Percentiles rank a stretch among this genome's conserved stretches.
phyloP scores from a whole-genome alignment of 2,797 vertebrate species.

The Odontamblyopus lacepedii region DNA sequence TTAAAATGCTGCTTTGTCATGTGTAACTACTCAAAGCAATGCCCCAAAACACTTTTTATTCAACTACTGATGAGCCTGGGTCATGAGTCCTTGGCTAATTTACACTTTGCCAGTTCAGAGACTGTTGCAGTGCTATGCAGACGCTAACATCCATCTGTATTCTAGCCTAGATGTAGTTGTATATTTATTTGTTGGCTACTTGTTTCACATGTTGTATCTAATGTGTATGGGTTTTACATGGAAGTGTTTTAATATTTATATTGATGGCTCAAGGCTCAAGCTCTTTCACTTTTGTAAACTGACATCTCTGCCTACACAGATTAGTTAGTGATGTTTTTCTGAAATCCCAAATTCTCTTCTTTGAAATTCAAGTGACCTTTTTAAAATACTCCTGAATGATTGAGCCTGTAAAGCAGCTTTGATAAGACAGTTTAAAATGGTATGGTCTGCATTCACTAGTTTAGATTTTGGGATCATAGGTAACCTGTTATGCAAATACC shows the following conservation, averaged over 20 bases:
- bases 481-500: slow-evolving; percentile 75
- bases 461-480: slow-evolving; percentile 35
- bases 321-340: slow-evolving; percentile 22
- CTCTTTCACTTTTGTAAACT: slow-evolving; percentile 24
- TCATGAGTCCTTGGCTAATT: slow-evolving; percentile 24
- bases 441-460: slow-evolving; percentile 21
- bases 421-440: slow-evolving; percentile 29
- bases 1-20: slow-evolving; percentile 63
- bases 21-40: slow-evolving; percentile 36
- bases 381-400: slow-evolving; percentile 47
- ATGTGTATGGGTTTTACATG: slow-evolving; percentile 28
- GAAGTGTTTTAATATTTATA: slow-evolving; percentile 44
- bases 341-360: slow-evolving; percentile 24
- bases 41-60: slow-evolving; percentile 37
- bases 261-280: slow-evolving; percentile 9
- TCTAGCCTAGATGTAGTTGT: slow-evolving; percentile 21
- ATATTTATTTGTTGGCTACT: slow-evolving; percentile 40
- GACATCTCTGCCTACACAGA: slow-evolving; percentile 30
- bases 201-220: slow-evolving; percentile 17
- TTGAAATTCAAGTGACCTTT: slow-evolving; percentile 73
- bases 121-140: slow-evolving; percentile 67
- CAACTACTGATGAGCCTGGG: slow-evolving; percentile 37
- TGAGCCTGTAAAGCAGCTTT: slow-evolving; percentile 28
- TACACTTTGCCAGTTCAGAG: slow-evolving; percentile 42
- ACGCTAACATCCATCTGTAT: slow-evolving; percentile 49